A percentile compares a stretch with the other conserved stretches of the same genome.
These are phyloP conservation scores for Xerus inauris DNA, from an alignment of 2,113 vertebrate species.

Conservation along the genomic window DNA sequence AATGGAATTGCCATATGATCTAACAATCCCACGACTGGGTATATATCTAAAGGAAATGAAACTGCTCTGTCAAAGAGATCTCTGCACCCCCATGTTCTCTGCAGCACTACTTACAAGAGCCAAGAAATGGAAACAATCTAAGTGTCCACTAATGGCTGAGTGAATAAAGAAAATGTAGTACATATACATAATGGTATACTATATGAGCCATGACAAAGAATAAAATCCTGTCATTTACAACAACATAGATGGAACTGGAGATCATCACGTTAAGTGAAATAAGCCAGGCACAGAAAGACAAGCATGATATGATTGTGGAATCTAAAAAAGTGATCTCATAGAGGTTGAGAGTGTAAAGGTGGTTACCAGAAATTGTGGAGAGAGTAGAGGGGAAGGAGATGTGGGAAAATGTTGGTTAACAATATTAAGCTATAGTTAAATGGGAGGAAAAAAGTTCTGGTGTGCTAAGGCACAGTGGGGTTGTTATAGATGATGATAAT, in stretches of 20 bases:
- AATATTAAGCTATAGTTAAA: background rate
- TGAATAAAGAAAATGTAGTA: too few species aligned
- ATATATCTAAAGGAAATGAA: too few species aligned
- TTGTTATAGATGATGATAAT: background rate
- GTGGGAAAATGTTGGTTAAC: background rate
- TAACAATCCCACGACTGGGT: too few species aligned
- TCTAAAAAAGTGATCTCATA: background rate
- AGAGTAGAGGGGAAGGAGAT: too few species aligned
- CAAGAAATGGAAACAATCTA: background rate
- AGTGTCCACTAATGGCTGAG: too few species aligned
- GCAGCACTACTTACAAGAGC: background rate
- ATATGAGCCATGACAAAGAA: too few species aligned
- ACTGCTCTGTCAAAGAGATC: background rate
- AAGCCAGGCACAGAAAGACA: background rate
- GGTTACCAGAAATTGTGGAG: background rate
- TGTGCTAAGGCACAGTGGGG: background rate
- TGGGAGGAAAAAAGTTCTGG: too few species aligned
- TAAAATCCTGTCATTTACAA: too few species aligned
- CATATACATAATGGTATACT: too few species aligned
- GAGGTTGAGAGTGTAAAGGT: background rate
- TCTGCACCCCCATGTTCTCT: background rate
- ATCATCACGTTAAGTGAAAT: background rate
- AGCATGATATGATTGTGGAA: background rate
- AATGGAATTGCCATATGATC: background rate
- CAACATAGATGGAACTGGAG: background rate